A percentile compares a stretch with the other conserved stretches of the same genome.
phyloP scores from a whole-genome alignment of 2,113 vertebrate genomes.

The Oncorhynchus gorbuscha region DNA sequence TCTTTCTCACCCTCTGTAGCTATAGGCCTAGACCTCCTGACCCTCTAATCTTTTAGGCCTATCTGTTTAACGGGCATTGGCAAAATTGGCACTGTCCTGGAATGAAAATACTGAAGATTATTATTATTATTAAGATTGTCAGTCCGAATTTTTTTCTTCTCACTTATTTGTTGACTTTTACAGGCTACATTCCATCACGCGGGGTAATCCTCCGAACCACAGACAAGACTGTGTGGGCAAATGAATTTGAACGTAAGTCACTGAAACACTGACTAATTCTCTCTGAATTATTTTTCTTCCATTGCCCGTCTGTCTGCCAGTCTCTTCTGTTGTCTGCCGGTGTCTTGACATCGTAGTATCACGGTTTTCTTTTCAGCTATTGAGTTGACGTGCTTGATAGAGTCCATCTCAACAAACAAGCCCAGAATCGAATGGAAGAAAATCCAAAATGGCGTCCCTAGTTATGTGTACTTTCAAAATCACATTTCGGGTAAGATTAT shows the following conservation, averaged over 20 bases:
- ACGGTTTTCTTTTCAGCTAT: conserved; percentile 75
- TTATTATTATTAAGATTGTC: no score
- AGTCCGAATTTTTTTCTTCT: conserved; percentile 37
- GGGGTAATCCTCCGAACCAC: conserved; percentile 89
- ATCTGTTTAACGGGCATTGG: conserved; percentile 36
- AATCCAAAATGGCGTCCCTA: conserved; percentile 83
- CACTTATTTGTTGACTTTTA: conserved; percentile 41
- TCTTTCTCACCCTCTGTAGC: conserved; percentile 11
- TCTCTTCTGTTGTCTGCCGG: conserved; percentile 13
- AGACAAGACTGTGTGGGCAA: conserved; percentile 87
- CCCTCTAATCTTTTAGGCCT: conserved; percentile 52
- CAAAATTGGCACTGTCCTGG: conserved; percentile 54
- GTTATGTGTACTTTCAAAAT: conserved; percentile 91
- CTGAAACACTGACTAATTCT: conserved; percentile 27
- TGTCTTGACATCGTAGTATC: conserved; percentile 13
- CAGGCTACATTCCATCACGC: conserved; percentile 81
- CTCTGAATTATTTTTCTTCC: conserved; percentile 42
- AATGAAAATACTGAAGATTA: conserved; percentile 56
- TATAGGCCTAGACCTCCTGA: conserved; percentile 40
- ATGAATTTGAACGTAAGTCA: conserved; percentile 94
- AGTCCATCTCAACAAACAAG: conserved; percentile 86
- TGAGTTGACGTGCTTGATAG: conserved; percentile 93
- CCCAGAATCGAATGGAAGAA: conserved; percentile 99
- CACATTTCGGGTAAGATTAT: conserved; percentile 85
- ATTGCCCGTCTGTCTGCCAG: conserved; percentile 6